A percentile compares a stretch with the other conserved stretches of the same genome.
Conservation (phyloP, 2,113 vertebrate genomes). For the Lepus americanus region DNA sequence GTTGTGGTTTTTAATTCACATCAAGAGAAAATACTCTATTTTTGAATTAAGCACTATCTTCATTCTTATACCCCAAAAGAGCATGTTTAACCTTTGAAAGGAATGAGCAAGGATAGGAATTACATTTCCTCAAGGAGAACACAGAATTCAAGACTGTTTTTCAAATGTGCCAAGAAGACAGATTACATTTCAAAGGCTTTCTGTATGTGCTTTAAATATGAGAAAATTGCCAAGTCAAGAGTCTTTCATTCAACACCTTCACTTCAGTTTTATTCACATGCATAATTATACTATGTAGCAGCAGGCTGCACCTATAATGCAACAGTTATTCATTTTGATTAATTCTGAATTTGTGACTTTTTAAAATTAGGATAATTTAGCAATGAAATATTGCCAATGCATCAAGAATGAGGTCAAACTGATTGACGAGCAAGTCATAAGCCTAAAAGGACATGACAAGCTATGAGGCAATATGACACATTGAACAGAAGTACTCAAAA, state of each 20-base stretch:
- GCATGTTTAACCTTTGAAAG: constrained; percentile 51
- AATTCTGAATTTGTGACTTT: constrained; percentile 47
- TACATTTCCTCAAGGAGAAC: constrained; percentile 61
- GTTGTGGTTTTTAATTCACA: constrained; percentile 58
- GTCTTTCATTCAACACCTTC: constrained; percentile 51
- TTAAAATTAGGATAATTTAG: constrained; percentile 50
- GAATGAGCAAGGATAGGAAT: constrained; percentile 64
- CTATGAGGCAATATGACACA: background rate
- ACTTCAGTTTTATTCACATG: constrained; percentile 55
- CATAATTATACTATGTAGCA: constrained; percentile 57
- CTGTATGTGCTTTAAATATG: background rate
- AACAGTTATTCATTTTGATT: constrained; percentile 65
- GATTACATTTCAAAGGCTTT: constrained; percentile 64
- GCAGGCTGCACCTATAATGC: background rate
- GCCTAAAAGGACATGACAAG: constrained; percentile 6
- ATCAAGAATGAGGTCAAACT: background rate
- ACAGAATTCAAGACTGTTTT: constrained; percentile 68
- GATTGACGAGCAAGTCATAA: background rate
- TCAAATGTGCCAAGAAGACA: constrained; percentile 76
- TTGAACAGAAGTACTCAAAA: background rate
- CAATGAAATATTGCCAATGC: background rate
- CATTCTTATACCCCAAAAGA: constrained; percentile 62
- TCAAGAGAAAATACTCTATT: constrained; percentile 54
- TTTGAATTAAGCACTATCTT: constrained; percentile 65
- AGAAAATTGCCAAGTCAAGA: constrained; percentile 61